Percentiles rank a stretch among this genome's conserved stretches.
Evolutionary conservation across 2,888 invertebrate species (phyloP).

Genomic region (Cheilosia urbana): DNA sequence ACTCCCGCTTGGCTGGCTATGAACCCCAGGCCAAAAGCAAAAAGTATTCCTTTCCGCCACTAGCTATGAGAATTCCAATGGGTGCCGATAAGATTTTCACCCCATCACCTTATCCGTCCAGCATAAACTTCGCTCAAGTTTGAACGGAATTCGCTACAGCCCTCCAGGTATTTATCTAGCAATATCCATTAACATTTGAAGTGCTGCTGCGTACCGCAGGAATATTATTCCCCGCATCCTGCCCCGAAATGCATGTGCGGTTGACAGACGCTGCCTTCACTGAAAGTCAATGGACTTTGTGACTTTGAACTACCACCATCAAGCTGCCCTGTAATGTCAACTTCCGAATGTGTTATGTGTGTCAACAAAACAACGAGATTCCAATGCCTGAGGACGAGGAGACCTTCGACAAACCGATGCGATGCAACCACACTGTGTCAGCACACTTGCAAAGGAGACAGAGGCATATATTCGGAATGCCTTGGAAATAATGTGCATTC

Average conservation of each 20-base stretch:
- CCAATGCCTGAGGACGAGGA: constrained; percentile 17
- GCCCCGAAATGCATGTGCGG: background rate
- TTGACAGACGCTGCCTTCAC: background rate
- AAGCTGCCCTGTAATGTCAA: constrained; percentile 33
- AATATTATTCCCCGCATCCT: background rate
- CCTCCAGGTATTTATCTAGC: background rate
- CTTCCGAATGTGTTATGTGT: constrained; percentile 28
- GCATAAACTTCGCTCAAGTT: constrained; percentile 9
- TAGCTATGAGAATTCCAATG: constrained; percentile 8
- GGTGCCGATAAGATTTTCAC: constrained; percentile 6
- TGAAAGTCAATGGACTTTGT: constrained; percentile 41
- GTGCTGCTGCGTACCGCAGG: background rate
- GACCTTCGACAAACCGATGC: constrained; percentile 37
- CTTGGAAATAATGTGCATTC: constrained; percentile 64
- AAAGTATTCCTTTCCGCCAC: constrained; percentile 18
- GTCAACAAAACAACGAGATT: constrained; percentile 8
- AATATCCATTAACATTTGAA: background rate
- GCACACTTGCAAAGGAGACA: constrained; percentile 12
- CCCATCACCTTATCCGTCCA: background rate
- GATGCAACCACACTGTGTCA: constrained; percentile 40
- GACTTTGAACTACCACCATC: constrained; percentile 35
- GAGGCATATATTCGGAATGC: constrained; percentile 53
- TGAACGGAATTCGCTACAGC: background rate
- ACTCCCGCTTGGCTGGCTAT: background rate
- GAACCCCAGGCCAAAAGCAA: background rate